Percentiles rank a stretch among this genome's conserved stretches.
These are phyloP conservation scores for Apotomis turbidana DNA, from an alignment of 2,888 invertebrate genomes.

Conservation along the genomic window DNA sequence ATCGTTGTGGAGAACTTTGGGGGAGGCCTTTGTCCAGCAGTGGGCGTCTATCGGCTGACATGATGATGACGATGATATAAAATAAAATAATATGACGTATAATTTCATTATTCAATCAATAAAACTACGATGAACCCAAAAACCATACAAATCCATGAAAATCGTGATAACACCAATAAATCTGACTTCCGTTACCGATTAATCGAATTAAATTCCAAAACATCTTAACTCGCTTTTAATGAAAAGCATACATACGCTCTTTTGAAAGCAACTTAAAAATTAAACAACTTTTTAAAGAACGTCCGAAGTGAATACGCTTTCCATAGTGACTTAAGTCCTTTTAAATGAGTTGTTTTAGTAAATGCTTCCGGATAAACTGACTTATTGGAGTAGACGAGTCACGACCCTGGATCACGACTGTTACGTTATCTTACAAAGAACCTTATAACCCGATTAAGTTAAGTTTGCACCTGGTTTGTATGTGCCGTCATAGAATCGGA, in stretches of 20 bases:
- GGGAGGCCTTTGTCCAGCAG: no score
- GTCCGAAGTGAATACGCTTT: not conserved
- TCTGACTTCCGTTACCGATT: constrained; percentile 4
- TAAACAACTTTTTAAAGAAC: not conserved
- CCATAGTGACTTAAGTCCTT: not conserved
- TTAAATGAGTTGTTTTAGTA: not conserved
- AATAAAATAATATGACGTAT: no score
- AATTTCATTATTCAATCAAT: no score
- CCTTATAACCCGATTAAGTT: no score
- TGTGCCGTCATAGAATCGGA: no score
- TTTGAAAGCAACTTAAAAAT: not conserved
- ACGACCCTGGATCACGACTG: constrained; percentile 8
- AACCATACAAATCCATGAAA: constrained; percentile 4
- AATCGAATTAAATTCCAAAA: constrained; percentile 1
- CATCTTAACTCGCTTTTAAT: not conserved
- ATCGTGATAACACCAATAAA: constrained; percentile 13
- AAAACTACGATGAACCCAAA: not conserved
- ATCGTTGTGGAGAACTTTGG: no score
- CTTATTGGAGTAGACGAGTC: constrained; percentile 6
- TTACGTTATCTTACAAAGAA: constrained; percentile 1
- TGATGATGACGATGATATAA: no score
- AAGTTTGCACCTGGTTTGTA: no score
- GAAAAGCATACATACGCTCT: not conserved
- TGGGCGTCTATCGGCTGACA: no score
- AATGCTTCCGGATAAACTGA: constrained; percentile 10